Evolutionary conservation across 1,140 invertebrate species (phyloP).

Genomic region (Ruditapes philippinarum): DNA sequence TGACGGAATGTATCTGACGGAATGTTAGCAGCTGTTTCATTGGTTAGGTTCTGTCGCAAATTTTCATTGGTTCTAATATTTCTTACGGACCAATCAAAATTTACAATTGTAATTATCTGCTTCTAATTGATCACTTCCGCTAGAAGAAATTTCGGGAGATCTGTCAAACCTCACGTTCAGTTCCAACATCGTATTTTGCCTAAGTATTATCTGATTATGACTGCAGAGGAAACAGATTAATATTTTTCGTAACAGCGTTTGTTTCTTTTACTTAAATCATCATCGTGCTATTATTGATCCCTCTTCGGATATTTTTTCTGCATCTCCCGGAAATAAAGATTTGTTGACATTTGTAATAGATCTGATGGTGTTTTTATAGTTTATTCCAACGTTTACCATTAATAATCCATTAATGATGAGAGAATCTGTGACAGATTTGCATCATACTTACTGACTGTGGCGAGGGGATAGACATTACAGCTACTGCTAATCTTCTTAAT

Average conservation of each 20-base stretch:
- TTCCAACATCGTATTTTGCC: not conserved
- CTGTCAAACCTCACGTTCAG: not conserved
- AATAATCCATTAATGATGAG: not conserved
- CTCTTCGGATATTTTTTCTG: not conserved
- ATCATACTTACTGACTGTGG: not conserved
- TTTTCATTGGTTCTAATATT: slow-evolving; percentile 33
- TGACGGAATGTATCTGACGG: slow-evolving; percentile 22
- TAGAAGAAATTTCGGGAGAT: slow-evolving; percentile 18
- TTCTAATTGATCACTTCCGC: slow-evolving; percentile 61
- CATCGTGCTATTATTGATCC: not conserved
- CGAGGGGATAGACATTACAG: slow-evolving; percentile 5
- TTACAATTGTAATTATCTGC: slow-evolving; percentile 38
- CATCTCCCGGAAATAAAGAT: not conserved
- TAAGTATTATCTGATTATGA: too few species aligned
- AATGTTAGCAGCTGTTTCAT: slow-evolving; percentile 15
- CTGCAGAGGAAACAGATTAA: too few species aligned
- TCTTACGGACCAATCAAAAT: slow-evolving; percentile 33
- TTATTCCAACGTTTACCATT: not conserved
- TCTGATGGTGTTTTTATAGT: too few species aligned
- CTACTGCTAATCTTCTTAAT: not conserved
- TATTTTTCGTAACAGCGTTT: too few species aligned
- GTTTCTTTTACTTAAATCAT: too few species aligned
- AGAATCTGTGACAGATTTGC: not conserved
- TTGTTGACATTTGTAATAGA: not conserved
- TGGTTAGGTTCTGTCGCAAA: not conserved